Conservation (phyloP, 2,888 invertebrate genomes). For the Philereme transversata region DNA sequence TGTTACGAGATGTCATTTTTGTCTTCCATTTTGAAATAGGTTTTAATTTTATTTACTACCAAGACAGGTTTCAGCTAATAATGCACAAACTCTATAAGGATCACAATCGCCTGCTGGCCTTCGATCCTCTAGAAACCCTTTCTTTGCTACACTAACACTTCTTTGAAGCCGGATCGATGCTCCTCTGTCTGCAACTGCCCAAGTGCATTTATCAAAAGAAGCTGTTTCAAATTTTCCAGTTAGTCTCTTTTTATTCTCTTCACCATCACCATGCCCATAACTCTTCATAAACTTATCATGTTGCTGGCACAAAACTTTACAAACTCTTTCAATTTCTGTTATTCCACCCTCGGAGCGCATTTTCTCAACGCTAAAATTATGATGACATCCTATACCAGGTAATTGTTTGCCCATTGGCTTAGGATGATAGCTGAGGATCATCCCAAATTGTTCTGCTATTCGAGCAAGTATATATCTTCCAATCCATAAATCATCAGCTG, state of each 20-base stretch:
- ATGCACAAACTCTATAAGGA: slow-evolving; percentile 86
- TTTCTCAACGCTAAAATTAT: slow-evolving; percentile 93
- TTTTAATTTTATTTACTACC: not conserved
- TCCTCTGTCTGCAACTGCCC: slow-evolving; percentile 95
- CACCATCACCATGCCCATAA: slow-evolving; percentile 94
- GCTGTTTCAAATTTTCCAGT: slow-evolving; percentile 98
- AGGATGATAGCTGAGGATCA: slow-evolving; percentile 87
- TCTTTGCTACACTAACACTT: slow-evolving; percentile 91
- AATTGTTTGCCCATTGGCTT: slow-evolving; percentile 93
- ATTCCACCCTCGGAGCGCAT: slow-evolving; percentile 92
- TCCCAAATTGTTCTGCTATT: slow-evolving; percentile 93
- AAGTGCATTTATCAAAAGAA: slow-evolving; percentile 93
- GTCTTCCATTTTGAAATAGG: no score
- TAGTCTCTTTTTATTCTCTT: slow-evolving; percentile 96
- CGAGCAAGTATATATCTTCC: slow-evolving; percentile 92
- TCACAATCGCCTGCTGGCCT: slow-evolving; percentile 96
- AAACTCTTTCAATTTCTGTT: slow-evolving; percentile 93
- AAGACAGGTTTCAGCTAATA: slow-evolving; percentile 74
- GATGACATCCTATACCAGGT: slow-evolving; percentile 93
- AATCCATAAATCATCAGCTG: slow-evolving; percentile 94
- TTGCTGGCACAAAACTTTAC: slow-evolving; percentile 85
- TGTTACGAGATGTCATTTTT: no score
- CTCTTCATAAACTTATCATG: slow-evolving; percentile 91
- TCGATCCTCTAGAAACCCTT: slow-evolving; percentile 97
- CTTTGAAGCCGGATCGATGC: slow-evolving; percentile 97